Conservation (phyloP, 2,113 vertebrate genomes). For the Odontesthes bonariensis region DNA sequence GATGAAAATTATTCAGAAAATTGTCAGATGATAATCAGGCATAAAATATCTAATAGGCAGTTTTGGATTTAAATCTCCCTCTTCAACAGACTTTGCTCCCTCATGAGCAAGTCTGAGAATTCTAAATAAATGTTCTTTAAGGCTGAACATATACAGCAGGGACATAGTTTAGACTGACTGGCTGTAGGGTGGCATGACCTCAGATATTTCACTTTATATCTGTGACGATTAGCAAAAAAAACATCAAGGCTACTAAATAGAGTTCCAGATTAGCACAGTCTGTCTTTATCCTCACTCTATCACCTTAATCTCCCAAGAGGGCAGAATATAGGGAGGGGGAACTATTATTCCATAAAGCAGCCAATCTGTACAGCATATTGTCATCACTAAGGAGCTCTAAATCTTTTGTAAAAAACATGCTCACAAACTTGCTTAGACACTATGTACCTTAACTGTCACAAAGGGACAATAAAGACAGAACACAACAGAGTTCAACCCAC, state of each 20-base stretch:
- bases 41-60: conserved; percentile 57
- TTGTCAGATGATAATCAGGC: conserved; percentile 49
- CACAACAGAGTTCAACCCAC: neutral
- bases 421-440: conserved; percentile 3
- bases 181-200: conserved; percentile 5
- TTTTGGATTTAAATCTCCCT: conserved; percentile 38
- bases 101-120: conserved; percentile 19
- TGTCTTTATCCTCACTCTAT: conserved; percentile 59
- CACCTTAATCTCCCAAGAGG: conserved; percentile 68
- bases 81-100: conserved; percentile 25
- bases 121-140: conserved; percentile 22
- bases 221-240: conserved; percentile 7
- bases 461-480: neutral
- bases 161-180: conserved; percentile 20
- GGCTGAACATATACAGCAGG: conserved; percentile 20
- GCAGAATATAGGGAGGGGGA: conserved; percentile 30
- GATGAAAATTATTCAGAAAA: conserved; percentile 57
- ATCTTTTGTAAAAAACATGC: neutral
- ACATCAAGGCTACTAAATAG: conserved; percentile 35
- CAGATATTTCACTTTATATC: conserved; percentile 14
- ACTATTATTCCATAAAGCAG: conserved; percentile 59
- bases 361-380: conserved; percentile 38
- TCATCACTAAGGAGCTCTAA: conserved; percentile 38
- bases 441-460: neutral
- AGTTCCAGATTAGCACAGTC: conserved; percentile 16